These are phyloP conservation scores for Syrrhaptes paradoxus DNA, from an alignment of 2,113 vertebrate genomes.

Conservation along the genomic window DNA sequence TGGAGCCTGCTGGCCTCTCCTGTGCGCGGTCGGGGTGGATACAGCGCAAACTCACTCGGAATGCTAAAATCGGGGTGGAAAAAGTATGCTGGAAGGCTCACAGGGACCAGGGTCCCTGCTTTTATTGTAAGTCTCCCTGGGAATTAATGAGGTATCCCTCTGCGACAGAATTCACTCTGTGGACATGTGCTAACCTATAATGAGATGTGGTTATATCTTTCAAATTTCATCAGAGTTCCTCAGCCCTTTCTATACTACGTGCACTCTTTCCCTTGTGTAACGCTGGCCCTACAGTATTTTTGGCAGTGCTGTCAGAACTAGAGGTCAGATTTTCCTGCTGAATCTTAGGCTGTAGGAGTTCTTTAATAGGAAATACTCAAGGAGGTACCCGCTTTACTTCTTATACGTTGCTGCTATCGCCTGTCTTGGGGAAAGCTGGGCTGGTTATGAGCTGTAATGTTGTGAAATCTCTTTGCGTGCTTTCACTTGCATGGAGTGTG, in stretches of 20 bases:
- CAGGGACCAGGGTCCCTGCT: background rate
- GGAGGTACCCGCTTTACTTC: background rate
- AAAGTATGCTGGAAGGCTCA: background rate
- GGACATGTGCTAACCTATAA: background rate
- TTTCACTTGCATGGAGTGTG: background rate
- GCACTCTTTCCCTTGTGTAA: background rate
- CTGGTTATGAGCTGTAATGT: background rate
- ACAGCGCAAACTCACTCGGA: background rate
- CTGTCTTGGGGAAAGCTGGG: background rate
- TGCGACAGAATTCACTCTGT: background rate
- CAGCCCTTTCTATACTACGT: background rate
- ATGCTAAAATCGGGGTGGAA: background rate
- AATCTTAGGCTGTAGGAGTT: background rate
- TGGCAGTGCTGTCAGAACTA: background rate
- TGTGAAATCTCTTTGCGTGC: background rate
- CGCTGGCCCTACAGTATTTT: background rate
- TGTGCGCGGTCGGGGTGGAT: background rate
- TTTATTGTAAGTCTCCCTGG: background rate
- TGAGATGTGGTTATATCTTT: background rate
- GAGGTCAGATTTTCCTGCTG: background rate
- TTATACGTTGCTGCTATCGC: accelerated
- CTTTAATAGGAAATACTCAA: background rate
- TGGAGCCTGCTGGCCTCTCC: conserved; percentile 9
- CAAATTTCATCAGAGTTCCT: background rate
- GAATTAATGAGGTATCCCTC: conserved; percentile 32